phyloP scores from a whole-genome alignment of 2,888 invertebrate genomes.

The Melanchra persicariae region DNA sequence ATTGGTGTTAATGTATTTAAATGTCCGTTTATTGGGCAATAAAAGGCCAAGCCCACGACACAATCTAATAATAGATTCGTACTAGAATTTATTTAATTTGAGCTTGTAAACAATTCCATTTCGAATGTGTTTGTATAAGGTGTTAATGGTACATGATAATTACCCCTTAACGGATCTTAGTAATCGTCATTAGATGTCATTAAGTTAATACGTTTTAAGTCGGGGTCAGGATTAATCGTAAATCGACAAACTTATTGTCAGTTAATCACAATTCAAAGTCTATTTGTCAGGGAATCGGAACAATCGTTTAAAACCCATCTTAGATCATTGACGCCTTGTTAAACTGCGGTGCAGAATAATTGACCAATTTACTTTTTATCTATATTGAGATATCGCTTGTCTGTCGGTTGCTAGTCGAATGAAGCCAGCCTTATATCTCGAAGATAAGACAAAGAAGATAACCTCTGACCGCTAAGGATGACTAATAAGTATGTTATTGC shows the following conservation, averaged over 20 bases:
- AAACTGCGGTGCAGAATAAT: constrained; percentile 51
- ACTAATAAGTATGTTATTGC: constrained; percentile 56
- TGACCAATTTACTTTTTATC: constrained; percentile 60
- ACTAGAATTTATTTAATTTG: constrained; percentile 41
- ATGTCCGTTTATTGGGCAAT: constrained; percentile 19
- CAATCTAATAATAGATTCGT: constrained; percentile 16
- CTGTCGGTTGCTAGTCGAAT: constrained; percentile 19
- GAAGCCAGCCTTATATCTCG: constrained; percentile 26
- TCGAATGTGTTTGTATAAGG: constrained; percentile 7
- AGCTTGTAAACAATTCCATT: background rate
- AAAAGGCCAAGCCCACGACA: constrained; percentile 29
- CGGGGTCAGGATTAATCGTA: constrained; percentile 49
- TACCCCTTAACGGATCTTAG: constrained; percentile 11
- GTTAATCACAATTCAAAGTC: constrained; percentile 63
- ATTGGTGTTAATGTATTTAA: constrained; percentile 30
- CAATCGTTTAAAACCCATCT: constrained; percentile 65
- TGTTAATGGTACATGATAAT: constrained; percentile 22
- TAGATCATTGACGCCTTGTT: constrained; percentile 45
- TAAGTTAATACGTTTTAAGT: constrained; percentile 54
- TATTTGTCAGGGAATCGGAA: constrained; percentile 65
- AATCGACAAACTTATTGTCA: constrained; percentile 64
- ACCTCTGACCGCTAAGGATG: constrained; percentile 54
- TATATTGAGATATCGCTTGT: constrained; percentile 47
- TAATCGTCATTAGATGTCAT: constrained; percentile 33
- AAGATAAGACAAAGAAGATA: constrained; percentile 51